Evolutionary conservation across 53 echinoderm and acorn worm species (phyloP).

Genomic region (Apostichopus leukothele): DNA sequence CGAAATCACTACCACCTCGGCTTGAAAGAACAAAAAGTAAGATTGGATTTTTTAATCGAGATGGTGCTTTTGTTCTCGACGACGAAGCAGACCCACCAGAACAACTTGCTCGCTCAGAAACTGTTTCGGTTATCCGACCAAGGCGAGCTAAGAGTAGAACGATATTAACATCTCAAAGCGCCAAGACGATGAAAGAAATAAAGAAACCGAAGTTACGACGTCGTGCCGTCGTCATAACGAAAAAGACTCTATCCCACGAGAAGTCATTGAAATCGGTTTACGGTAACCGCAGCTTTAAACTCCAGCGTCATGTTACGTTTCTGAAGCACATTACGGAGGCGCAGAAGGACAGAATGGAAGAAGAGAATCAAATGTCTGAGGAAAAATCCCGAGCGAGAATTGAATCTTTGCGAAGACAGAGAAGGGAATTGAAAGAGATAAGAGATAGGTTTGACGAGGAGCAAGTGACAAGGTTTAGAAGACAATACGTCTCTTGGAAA

Average conservation of each 20-base stretch:
- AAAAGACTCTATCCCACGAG: constrained; percentile 72
- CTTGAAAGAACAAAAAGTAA: constrained; percentile 44
- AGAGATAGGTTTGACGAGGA: constrained; percentile 89
- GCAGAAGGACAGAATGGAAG: constrained; percentile 64
- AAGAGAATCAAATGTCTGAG: constrained; percentile 55
- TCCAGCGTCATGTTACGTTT: constrained; percentile 72
- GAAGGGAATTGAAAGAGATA: constrained; percentile 65
- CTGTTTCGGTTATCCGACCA: constrained; percentile 12
- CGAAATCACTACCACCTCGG: constrained; percentile 12
- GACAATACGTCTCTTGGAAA: constrained; percentile 96
- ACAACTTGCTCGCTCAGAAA: constrained; percentile 29
- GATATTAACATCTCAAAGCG: constrained; percentile 15
- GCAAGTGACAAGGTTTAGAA: constrained; percentile 87
- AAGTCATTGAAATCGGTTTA: constrained; percentile 76
- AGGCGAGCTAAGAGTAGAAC: constrained; percentile 25
- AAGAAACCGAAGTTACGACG: constrained; percentile 47
- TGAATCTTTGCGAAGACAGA: constrained; percentile 67
- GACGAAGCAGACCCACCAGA: constrained; percentile 45
- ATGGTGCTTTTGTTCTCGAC: constrained; percentile 52
- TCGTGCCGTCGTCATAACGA: constrained; percentile 73
- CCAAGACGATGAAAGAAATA: background rate
- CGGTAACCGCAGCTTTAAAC: constrained; percentile 69
- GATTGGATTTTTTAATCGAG: constrained; percentile 48
- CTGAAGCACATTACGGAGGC: constrained; percentile 82
- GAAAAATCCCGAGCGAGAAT: constrained; percentile 44